phyloP scores from a whole-genome alignment of 2,113 vertebrate genomes.

The Pimephales promelas region DNA sequence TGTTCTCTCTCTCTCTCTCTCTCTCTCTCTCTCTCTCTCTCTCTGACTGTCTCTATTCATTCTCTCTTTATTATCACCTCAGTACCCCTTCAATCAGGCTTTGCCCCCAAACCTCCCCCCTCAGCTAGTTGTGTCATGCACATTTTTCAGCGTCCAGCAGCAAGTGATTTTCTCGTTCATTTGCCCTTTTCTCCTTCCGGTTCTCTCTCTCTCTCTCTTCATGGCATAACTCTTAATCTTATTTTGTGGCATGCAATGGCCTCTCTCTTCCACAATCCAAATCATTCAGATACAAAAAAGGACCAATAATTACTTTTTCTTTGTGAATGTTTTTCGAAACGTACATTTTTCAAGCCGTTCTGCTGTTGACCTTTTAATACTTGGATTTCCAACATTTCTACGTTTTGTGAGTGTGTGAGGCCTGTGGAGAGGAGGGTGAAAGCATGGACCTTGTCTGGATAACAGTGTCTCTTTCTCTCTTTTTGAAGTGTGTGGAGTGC shows the following conservation, averaged over 20 bases:
- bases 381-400: neutral
- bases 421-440: neutral
- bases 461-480: constrained; percentile 11
- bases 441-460: constrained; percentile 44
- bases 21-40: neutral
- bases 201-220: neutral
- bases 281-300: neutral
- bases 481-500: constrained; percentile 20
- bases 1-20: neutral
- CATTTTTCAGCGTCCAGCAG: constrained; percentile 45
- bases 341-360: neutral
- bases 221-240: neutral
- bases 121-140: constrained; percentile 33
- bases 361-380: neutral
- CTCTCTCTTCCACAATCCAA: constrained; percentile 8
- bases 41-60: neutral
- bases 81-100: constrained; percentile 27
- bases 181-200: constrained; percentile 37
- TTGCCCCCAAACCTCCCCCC: neutral
- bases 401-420: neutral
- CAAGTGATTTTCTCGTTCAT: constrained; percentile 51
- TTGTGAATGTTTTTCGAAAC: neutral
- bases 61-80: constrained; percentile 38
- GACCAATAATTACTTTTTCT: neutral
- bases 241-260: neutral